Evolutionary conservation across 2,113 vertebrate species (phyloP), one percentile per base, ranked within the genome.

Genomic region (Miniopterus natalensis): DNA sequence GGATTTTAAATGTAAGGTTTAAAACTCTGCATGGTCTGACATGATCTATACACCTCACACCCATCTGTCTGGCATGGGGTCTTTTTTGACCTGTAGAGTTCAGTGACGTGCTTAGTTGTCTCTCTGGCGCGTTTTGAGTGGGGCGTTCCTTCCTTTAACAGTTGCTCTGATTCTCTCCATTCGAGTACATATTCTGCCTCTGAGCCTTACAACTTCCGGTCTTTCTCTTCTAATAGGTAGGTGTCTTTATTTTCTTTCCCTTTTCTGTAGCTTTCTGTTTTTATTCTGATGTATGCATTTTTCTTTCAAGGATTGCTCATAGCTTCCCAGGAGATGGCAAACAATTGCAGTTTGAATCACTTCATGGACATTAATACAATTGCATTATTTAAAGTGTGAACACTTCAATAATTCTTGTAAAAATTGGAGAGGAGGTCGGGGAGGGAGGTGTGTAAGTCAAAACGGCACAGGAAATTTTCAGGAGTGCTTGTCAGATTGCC

Each of bases 191-290:
- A 66, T 68, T 96, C 96, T 95, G 75, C 97, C 95, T 97, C 97
- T 95, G 94, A 98, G 92, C 96, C 98, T 98, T 98, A 98, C 97
- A 97, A 98, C 95, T 97, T 98, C 98, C 31, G 0, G 80, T 98
- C 98, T 97, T 98, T 98, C 97, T 98, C 87, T 97, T 97, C 98
- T 93, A 98, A 97, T 98, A 99, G 98, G 98, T 99, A 98, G 98
- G 98, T 98, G 77, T 3, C 2, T 63, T 71, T 31, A 7, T 63
- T 90, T 81, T 8, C 14, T 90, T 96, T 94, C 40, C 36, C 2
- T 59, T 96, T 95, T 81, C 8, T 1, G 1, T 71, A 27, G 13
- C 65, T 65, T 91, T 78, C 47, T 66, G 42, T 42, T 93, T 87
- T 88, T 49, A 70, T 80, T 74, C 66, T 94, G 74, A 73, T 49